Conservation (phyloP, 2,888 invertebrate genomes). For the Ceriagrion tenellum region DNA sequence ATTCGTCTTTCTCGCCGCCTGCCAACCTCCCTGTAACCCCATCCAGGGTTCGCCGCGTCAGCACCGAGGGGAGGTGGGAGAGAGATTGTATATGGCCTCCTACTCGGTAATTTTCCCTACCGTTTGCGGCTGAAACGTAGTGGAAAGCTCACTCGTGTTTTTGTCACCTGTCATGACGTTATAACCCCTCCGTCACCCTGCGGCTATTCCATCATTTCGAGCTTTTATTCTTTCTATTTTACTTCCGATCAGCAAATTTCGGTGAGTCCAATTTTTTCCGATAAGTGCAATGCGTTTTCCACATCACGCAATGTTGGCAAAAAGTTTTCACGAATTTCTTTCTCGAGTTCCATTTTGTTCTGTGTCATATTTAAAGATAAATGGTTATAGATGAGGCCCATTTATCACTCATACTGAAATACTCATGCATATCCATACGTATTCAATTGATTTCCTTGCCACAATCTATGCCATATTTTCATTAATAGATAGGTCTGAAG, state of each 20-base stretch:
- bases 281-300: not conserved
- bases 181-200: not conserved
- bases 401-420: too few species aligned
- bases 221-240: not conserved
- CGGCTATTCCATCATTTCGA: not conserved
- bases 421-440: too few species aligned
- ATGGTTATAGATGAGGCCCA: too few species aligned
- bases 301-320: too few species aligned
- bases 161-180: not conserved
- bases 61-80: not conserved
- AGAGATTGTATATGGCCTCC: not conserved
- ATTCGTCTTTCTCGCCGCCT: not conserved
- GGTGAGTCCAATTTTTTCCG: not conserved
- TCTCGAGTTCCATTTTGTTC: too few species aligned
- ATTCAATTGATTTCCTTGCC: too few species aligned
- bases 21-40: not conserved
- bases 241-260: not conserved
- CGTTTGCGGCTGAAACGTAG: not conserved
- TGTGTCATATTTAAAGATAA: too few species aligned
- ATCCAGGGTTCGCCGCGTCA: not conserved
- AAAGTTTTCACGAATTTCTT: too few species aligned
- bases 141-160: slow-evolving; percentile 11
- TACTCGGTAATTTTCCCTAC: not conserved
- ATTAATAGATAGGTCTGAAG: too few species aligned
- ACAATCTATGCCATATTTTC: too few species aligned